phyloP scores from a whole-genome alignment of 2,888 invertebrate species.

The Actias luna region DNA sequence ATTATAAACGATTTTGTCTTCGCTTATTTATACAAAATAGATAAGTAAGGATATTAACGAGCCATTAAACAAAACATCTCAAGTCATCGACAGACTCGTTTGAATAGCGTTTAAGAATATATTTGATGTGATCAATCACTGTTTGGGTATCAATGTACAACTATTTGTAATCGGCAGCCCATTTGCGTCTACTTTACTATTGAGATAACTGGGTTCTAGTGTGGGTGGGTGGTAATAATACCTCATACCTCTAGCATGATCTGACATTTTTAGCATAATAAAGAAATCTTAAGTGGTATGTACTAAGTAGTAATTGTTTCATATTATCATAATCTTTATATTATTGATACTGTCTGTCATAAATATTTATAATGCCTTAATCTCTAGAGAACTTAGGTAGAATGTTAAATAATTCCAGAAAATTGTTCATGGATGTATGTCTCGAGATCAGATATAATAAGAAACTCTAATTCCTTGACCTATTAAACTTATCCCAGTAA shows the following conservation, averaged over 20 bases:
- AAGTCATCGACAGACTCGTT: neutral
- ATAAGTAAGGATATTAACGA: neutral
- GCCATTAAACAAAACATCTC: neutral
- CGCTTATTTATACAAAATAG: neutral
- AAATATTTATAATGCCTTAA: too few relatives aligned
- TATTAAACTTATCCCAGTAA: too few relatives aligned
- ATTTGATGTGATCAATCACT: constrained; percentile 7
- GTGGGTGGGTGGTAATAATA: neutral
- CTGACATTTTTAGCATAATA: neutral
- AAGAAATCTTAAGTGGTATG: neutral
- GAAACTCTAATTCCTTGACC: too few relatives aligned
- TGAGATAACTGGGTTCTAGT: neutral
- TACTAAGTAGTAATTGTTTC: neutral
- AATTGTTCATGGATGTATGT: too few relatives aligned
- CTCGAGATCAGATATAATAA: too few relatives aligned
- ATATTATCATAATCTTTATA: too few relatives aligned
- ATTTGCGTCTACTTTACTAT: constrained; percentile 2
- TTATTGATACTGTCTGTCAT: too few relatives aligned
- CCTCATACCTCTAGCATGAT: neutral
- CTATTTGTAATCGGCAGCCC: constrained; percentile 6
- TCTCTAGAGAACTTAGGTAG: too few relatives aligned
- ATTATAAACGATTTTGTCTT: neutral
- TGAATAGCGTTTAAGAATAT: neutral
- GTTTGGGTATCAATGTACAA: constrained; percentile 7
- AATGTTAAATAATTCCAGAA: too few relatives aligned